Evolutionary conservation across 2,888 invertebrate genomes (phyloP), one percentile per base, ranked within the genome.

Genomic region (Acleris literana): DNA sequence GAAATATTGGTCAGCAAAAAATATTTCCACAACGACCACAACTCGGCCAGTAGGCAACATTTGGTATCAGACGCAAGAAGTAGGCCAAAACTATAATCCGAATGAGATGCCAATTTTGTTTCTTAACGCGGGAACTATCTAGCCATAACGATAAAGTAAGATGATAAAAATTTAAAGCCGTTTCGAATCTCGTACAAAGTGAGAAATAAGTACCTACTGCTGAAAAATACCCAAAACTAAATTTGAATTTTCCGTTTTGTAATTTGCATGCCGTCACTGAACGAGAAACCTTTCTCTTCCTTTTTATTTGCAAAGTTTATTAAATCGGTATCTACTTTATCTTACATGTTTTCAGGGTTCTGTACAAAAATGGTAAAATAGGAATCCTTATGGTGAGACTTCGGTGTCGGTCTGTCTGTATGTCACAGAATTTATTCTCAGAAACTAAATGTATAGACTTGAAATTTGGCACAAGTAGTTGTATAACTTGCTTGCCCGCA

Each of bases 231-330:
- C 46, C 25, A 70, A 72, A 69, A 70, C 69, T 69, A 73, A 72
- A 71, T 73, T 72, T 68, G 70, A 72, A 73, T 71, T 72, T 72
- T 72, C 68, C 63, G 68, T 73, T 69, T 63, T 69, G 48, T 49
- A 64, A 64, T 11, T 29, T 48, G 33, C 51, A 55, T 54, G 9
- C 33, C 33, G 11, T 33, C 33, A 11, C 33, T 33, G 3, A 33
- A 33, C 33, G 11, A 33, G 11, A 11, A 11, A 33, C 3, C 9
- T 33, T 3, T 7, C 33, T 33, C 33, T 1, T 33, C 1, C 3
- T 1, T 33, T 33, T 33, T 9, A 9, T 9, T 33, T 33, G 33
- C 33, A 33, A 33, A 25, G 6, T 6, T 6, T 25, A 25, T 25
- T 25, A 25, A 25, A 6, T 7, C 6, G 25, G 25, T 7, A n/a